Conservation (phyloP, 2,113 vertebrate genomes). For the Anolis carolinensis region DNA sequence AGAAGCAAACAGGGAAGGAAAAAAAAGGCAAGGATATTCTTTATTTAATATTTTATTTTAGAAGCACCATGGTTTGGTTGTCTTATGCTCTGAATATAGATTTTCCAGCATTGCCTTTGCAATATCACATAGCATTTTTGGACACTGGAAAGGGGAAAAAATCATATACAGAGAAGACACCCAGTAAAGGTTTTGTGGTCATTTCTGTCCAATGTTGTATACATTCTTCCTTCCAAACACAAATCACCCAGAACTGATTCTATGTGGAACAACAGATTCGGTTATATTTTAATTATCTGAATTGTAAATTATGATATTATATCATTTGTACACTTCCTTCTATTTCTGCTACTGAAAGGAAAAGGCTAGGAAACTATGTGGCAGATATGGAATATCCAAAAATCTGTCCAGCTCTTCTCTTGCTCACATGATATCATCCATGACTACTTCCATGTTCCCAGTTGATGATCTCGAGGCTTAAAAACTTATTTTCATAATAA, state of each 20-base stretch:
- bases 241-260: background rate
- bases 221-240: background rate
- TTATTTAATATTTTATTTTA: conserved; percentile 68
- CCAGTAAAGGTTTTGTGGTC: background rate
- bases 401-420: background rate
- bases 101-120: conserved; percentile 50
- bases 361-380: background rate
- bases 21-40: conserved; percentile 39
- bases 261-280: background rate
- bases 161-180: conserved; percentile 19
- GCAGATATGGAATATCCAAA: background rate
- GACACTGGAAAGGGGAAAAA: conserved; percentile 39
- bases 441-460: too few relatives aligned
- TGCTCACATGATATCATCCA: background rate
- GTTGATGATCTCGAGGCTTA: background rate
- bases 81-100: conserved; percentile 51
- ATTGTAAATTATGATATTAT: background rate
- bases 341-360: background rate
- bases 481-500: background rate
- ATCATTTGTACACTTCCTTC: background rate
- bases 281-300: background rate
- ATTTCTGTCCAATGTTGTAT: background rate
- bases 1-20: conserved; percentile 8
- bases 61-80: conserved; percentile 45
- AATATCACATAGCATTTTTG: conserved; percentile 51